Conservation (phyloP, 2,113 vertebrate species). For the Sclerurus mexicanus region DNA sequence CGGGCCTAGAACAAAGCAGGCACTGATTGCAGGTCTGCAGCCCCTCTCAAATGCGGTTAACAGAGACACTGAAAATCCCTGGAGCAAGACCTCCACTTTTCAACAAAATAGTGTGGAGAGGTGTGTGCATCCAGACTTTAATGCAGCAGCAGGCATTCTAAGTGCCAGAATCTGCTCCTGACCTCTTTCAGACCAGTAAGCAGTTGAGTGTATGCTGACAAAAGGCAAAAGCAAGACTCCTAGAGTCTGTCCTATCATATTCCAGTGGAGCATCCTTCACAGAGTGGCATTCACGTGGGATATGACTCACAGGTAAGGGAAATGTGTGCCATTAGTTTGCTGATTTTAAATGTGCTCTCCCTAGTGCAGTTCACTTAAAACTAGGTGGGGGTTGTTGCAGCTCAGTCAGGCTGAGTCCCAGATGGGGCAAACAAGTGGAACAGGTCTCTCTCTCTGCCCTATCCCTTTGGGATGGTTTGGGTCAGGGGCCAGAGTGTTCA, state of each 20-base stretch:
- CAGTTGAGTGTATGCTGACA: background rate
- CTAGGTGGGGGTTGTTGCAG: background rate
- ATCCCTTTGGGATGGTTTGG: background rate
- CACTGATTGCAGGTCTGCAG: background rate
- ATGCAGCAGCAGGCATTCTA: background rate
- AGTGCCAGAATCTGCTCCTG: background rate
- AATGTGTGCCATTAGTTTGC: background rate
- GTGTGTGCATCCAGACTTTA: background rate
- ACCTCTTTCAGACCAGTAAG: background rate
- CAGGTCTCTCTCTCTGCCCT: background rate
- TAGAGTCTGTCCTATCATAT: background rate
- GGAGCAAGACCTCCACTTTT: background rate
- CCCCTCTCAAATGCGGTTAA: background rate
- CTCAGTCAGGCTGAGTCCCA: background rate
- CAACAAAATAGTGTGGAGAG: background rate
- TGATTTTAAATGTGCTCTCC: background rate
- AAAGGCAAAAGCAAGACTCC: background rate
- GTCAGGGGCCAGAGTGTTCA: background rate
- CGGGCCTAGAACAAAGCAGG: background rate
- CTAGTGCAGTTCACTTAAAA: background rate
- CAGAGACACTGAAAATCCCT: background rate
- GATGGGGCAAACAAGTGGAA: background rate
- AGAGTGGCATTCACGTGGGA: background rate
- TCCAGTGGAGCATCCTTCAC: background rate
- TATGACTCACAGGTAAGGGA: background rate